Evolutionary conservation across 2,113 vertebrate genomes (phyloP), one percentile per base, ranked within the genome.

Genomic region (Pholis gunnellus): DNA sequence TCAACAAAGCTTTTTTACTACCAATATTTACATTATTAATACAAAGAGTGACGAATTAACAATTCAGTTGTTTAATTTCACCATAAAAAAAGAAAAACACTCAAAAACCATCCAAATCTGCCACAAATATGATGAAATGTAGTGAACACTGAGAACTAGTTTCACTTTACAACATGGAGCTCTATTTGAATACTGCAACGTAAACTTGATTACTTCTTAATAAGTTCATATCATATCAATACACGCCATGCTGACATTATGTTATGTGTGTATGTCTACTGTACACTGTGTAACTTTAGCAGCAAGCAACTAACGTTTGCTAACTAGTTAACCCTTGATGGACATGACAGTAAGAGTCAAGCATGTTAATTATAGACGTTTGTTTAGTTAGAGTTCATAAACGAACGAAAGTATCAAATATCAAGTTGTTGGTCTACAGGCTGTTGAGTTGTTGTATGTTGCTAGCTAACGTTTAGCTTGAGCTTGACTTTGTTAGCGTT

Each of bases 391-490:
- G 8, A 5, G 11, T 34, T 18, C 36, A 15, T n/a, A 22, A 69
- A 54, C 18, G 0, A 52, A 0, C 9, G 9, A 54, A 0, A 25
- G 63, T 63, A 31, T 15, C 11, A 17, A 6, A 48, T 3, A 2
- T 18, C 2, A n/a, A 10, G 42, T 4, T 9, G 11, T 6, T 5
- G 17, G 29, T 22, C 25, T 8, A 0, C 29, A 9, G 31, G 29
- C 10, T 31, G 59, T 27, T n/a, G 1, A 29, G 13, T 10, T 46
- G 59, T 57, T 60, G 38, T 22, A 5, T 31, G 27, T 9, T 59
- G 61, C 15, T 72, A 70, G 42, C 68, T 76, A 56, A 69, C 22
- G 7, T 61, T 61, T 11, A 60, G 54, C 42, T 11, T 6, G 22
- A 50, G 46, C 48, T 61, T 14, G 4, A 69, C 10, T 48, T 48